Evolutionary conservation across 1,140 invertebrate species (phyloP), one percentile per base, ranked within the genome.

Genomic region (Dreissena rostriformis): DNA sequence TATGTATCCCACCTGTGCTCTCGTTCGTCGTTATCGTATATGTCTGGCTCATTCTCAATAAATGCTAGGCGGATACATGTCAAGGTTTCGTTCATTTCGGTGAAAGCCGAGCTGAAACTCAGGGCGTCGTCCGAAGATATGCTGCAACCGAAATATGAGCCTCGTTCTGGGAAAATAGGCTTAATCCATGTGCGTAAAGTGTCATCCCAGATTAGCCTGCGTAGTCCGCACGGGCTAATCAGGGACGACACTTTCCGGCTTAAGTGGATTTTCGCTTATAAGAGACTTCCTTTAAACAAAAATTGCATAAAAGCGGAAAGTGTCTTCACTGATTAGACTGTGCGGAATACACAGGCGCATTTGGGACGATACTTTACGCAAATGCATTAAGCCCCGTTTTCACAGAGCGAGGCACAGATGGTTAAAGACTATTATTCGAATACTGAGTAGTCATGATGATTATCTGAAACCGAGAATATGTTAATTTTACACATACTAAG

Each of bases 21-120:
- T 61, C 55, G 61, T 57, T 84, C 82, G 55, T 84, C 82, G 22
- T 55, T 53, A 57, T 84, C 82, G 53, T 76, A 84, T 71, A 84
- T 84, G 39, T 84, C 82, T 15, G 61, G 71, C 63, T 77, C 82
- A 57, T 84, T 84, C 11, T 84, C 74, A 11, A 84, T 55, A 51
- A 65, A 84, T 8, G 82, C 24, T 7, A 71, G 28, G 14, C 82
- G 63, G 19, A 84, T 77, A 63, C 49, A 24, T 15, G 61, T 71
- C 49, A 84, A 24, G 53, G 76, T 28, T 68, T 84, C 74, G 52
- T 74, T 49, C n/a, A 84, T 61, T 52, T 84, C 82, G 8, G 51
- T 39, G 67, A 82, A 74, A 7, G 75, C 80, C 12, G 63, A 17
- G 24, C 11, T 53, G 15, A 74, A 14, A 51, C 55, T 63, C 5